Evolutionary conservation across 1,140 invertebrate species (phyloP), one percentile per base, ranked within the genome.

Genomic region (Gryllus bimaculatus): DNA sequence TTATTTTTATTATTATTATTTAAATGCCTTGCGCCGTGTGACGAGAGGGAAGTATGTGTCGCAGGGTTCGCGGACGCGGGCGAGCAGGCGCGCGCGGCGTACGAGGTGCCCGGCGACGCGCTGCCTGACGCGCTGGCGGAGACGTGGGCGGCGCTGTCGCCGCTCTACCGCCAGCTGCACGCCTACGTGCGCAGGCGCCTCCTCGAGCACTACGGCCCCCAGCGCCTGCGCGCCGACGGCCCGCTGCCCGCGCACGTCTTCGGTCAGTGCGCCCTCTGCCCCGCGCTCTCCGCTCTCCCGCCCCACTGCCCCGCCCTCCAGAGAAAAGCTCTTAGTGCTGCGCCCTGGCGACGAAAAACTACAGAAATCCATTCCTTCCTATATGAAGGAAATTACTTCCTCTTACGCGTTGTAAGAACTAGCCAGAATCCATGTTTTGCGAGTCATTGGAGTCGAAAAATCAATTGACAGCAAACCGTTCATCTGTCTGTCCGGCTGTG

Each of bases 141-240:
- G 82, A 86, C 95, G 1, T 94, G 93, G 86, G 89, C 90, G 26
- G 89, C 92, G 80, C 83, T 96, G 48, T 88, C 89, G 80, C 95
- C 95, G 0, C 85, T 97, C 0, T 97, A 97, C 84, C 90, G 93
- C 82, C 90, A 97, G 84, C 87, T 98, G 0, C 95, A 96, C 82
- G 93, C 94, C 0, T 97, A 95, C 83, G 93, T 96, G 0, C 87
- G 95, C 54, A 85, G 89, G 10, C 91, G 91, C 83, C 84, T 98
- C 8, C 87, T 91, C 12, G 87, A 91, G 76, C 85, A 89, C 82
- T 95, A 95, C 82, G 93, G 93, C 0, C 85, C 88, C 8, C 86
- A 89, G 15, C 87, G 85, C 26, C 87, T 95, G 8, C 85, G 90
- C 48, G 84, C 86, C n/a, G 91, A 92, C 82, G 93, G 93, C 0